Evolutionary conservation across 2,113 vertebrate genomes (phyloP).

Genomic region (Tapirus terrestris): DNA sequence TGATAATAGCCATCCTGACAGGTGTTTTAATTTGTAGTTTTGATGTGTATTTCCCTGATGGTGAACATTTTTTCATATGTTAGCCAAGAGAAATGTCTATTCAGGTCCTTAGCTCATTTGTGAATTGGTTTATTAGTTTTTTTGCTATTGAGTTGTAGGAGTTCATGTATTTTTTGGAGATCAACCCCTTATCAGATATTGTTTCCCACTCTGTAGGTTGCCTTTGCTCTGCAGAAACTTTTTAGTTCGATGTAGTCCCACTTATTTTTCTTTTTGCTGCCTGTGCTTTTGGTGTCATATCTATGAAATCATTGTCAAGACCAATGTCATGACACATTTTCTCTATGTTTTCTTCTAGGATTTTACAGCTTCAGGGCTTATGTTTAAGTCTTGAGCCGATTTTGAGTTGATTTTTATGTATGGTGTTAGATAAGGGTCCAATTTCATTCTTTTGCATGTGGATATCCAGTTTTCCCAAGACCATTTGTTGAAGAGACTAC

Average conservation of each 20-base stretch:
- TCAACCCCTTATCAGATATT: neutral
- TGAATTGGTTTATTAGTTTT: neutral
- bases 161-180: neutral
- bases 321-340: neutral
- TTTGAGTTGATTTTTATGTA: no score
- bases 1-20: neutral
- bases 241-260: neutral
- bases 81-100: neutral
- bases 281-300: neutral
- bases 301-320: neutral
- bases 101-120: neutral
- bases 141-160: neutral
- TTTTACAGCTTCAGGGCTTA: neutral
- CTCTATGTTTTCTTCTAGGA: neutral
- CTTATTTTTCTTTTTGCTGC: neutral
- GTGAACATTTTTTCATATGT: neutral
- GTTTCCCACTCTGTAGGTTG: neutral
- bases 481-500: no score
- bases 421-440: no score
- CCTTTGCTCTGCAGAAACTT: neutral
- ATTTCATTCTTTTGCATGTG: no score
- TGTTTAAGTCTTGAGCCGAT: no score
- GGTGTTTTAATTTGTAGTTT: neutral
- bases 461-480: no score
- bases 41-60: neutral